Percentiles rank a stretch among this genome's conserved stretches.
These are phyloP conservation scores for Triplophysa bombifrons DNA, from an alignment of 2,797 vertebrate genomes.

Conservation along the genomic window DNA sequence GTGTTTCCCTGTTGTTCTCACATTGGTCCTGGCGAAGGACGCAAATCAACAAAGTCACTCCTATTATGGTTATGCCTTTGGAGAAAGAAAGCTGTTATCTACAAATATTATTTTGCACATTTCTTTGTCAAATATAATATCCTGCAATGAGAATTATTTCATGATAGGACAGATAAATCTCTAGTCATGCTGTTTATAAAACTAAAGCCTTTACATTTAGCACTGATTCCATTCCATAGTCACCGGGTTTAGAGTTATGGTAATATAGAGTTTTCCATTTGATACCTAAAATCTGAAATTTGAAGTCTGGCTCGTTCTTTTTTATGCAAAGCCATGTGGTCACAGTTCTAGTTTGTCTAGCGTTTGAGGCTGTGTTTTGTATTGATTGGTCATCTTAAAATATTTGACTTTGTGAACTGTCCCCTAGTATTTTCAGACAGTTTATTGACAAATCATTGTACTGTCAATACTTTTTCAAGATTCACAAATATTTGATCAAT, in stretches of 20 bases:
- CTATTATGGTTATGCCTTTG: constrained; percentile 21
- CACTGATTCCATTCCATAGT: neutral
- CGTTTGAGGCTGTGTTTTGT: neutral
- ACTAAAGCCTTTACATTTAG: neutral
- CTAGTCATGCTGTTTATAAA: neutral
- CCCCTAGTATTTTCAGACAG: too few relatives aligned
- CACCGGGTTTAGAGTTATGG: neutral
- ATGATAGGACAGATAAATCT: neutral
- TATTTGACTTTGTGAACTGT: too few relatives aligned
- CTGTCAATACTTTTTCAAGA: too few relatives aligned
- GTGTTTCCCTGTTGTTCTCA: constrained; percentile 38
- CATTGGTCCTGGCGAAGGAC: constrained; percentile 24
- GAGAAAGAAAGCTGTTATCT: constrained; percentile 9
- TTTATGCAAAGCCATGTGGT: neutral
- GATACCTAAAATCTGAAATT: neutral
- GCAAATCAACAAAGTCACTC: constrained; percentile 18
- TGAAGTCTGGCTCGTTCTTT: too few relatives aligned
- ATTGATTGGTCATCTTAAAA: neutral
- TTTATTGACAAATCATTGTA: neutral
- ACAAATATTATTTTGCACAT: constrained; percentile 9
- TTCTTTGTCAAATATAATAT: constrained; percentile 7
- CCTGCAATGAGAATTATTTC: neutral
- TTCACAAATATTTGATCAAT: neutral
- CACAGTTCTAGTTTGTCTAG: neutral
- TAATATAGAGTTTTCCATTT: neutral